A percentile compares a stretch with the other conserved stretches of the same genome.
These are phyloP conservation scores for Nansenia antarctica DNA, from an alignment of 2,113 vertebrate species.

Conservation along the genomic window DNA sequence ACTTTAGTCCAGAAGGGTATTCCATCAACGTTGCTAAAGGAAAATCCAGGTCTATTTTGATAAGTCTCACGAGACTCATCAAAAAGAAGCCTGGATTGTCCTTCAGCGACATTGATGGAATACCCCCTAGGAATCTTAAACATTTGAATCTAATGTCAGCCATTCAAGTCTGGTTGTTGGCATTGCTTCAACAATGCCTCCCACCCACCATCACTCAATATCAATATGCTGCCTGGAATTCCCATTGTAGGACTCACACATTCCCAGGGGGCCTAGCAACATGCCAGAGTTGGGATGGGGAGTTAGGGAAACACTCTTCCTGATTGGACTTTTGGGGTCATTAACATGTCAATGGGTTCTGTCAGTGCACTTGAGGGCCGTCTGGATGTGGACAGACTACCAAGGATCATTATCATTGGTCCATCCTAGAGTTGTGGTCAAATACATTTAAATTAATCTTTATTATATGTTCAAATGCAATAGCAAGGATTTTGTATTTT, in stretches of 20 bases:
- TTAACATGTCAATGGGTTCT: constrained; percentile 37
- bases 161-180: neutral
- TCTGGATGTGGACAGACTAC: no score
- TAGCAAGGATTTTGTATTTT: no score
- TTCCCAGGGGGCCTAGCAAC: constrained; percentile 50
- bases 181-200: neutral
- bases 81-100: no score
- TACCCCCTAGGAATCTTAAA: no score
- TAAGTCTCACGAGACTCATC: no score
- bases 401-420: neutral
- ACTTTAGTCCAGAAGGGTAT: no score
- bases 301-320: constrained; percentile 18
- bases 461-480: no score
- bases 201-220: neutral
- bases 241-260: constrained; percentile 19
- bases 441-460: neutral
- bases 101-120: no score
- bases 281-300: constrained; percentile 53
- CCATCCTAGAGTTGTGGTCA: neutral
- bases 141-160: neutral
- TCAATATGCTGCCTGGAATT: constrained; percentile 29
- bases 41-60: no score
- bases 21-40: no score
- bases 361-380: constrained; percentile 19
- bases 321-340: no score